Conservation (phyloP, 2,888 invertebrate genomes). For the Petrolisthes manimaculis region DNA sequence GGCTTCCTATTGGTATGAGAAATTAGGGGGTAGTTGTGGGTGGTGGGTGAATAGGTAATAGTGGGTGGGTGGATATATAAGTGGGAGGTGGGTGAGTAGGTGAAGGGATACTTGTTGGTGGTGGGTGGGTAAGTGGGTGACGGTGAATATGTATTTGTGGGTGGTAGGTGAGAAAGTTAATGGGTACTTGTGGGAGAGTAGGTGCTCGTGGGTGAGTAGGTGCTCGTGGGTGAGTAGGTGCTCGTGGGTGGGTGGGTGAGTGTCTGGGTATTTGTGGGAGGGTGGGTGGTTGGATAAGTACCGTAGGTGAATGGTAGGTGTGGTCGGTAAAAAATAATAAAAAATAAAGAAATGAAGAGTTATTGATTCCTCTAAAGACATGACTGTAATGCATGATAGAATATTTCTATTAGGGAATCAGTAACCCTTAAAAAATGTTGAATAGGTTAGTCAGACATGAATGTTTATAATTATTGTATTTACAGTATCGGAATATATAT, state of each 20-base stretch:
- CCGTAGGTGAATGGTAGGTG: too few species aligned
- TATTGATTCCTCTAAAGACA: neutral
- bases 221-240: neutral
- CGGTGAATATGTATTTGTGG: neutral
- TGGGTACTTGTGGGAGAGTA: neutral
- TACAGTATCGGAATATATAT: too few species aligned
- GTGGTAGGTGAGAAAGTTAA: neutral
- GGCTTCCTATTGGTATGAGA: constrained; percentile 69
- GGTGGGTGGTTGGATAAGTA: neutral
- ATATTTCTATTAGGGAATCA: neutral
- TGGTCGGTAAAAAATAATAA: too few species aligned
- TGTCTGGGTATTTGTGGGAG: neutral
- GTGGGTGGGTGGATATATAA: neutral
- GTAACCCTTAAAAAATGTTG: neutral
- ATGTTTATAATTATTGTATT: too few species aligned
- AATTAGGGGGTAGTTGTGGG: too few species aligned
- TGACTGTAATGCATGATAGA: neutral
- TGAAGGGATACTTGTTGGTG: neutral
- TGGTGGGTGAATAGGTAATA: too few species aligned
- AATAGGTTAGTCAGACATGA: too few species aligned
- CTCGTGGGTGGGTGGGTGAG: neutral
- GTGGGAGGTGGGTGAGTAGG: neutral
- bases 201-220: neutral
- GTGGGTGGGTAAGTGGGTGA: neutral
- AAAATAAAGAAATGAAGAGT: neutral